phyloP scores from a whole-genome alignment of 64 coral and sea anemone species.

The Pocillopora verrucosa region DNA sequence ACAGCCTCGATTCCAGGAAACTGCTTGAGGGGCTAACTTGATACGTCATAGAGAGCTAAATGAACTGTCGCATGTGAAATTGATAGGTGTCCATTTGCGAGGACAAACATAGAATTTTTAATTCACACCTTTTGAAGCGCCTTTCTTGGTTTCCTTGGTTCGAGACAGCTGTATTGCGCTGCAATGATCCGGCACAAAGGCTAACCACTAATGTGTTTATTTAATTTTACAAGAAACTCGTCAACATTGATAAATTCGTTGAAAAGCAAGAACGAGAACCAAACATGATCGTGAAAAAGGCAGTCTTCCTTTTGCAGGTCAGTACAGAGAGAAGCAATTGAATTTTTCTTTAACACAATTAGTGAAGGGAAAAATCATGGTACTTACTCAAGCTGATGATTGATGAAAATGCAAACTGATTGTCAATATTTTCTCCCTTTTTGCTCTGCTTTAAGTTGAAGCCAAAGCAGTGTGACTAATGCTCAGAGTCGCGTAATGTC shows the following conservation, averaged over 20 bases:
- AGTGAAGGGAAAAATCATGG: neutral
- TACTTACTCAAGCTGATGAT: neutral
- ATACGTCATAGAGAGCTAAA: neutral
- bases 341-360: no score
- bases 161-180: conserved; percentile 11
- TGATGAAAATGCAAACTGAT: neutral
- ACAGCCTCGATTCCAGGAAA: conserved; percentile 5
- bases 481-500: no score
- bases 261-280: no score
- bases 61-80: neutral
- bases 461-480: no score
- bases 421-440: neutral
- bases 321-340: neutral
- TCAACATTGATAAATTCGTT: neutral
- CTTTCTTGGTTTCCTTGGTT: neutral
- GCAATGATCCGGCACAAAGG: neutral
- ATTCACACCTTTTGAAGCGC: conserved; percentile 2
- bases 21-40: neutral
- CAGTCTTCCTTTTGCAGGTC: conserved; percentile 26
- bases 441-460: no score
- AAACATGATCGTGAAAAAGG: neutral
- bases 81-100: neutral
- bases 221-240: neutral
- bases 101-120: neutral
- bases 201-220: conserved; percentile 32